Conservation (phyloP, 1,140 invertebrate genomes). For the Atopsyche davidsoni region DNA sequence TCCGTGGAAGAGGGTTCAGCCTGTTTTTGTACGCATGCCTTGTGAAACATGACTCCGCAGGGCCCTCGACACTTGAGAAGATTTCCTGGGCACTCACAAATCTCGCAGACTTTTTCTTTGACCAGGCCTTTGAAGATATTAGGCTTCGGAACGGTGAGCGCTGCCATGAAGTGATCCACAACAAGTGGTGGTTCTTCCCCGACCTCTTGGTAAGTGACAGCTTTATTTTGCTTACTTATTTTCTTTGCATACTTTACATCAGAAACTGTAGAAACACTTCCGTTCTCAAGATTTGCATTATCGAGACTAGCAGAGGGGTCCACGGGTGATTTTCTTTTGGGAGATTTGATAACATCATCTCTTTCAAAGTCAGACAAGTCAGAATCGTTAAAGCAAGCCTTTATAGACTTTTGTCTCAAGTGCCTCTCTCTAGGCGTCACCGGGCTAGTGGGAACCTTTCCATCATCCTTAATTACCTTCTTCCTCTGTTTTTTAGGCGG, state of each 20-base stretch:
- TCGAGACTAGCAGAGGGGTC: neutral
- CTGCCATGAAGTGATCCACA: conserved; percentile 27
- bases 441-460: conserved; percentile 6
- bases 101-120: conserved; percentile 59
- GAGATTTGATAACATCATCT: conserved; percentile 24
- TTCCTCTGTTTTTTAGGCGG: conserved; percentile 17
- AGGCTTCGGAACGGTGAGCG: conserved; percentile 38
- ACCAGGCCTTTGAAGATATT: conserved; percentile 57
- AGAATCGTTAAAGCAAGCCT: conserved; percentile 21
- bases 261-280: neutral
- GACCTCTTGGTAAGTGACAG: neutral
- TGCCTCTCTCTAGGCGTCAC: conserved; percentile 15
- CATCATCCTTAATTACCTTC: conserved; percentile 6
- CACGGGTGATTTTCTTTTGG: conserved; percentile 24
- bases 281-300: conserved; percentile 1
- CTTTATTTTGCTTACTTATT: conserved; percentile 3
- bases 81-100: conserved; percentile 55
- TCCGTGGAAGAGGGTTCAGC: conserved; percentile 25
- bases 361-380: conserved; percentile 29
- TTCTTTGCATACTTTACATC: neutral
- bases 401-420: conserved; percentile 19
- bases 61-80: conserved; percentile 58
- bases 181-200: neutral
- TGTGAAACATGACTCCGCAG: conserved; percentile 51
- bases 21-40: conserved; percentile 41